Base-by-base conservation (phyloP, 1,140 invertebrate species). In the Saccostrea echinata region DNA sequence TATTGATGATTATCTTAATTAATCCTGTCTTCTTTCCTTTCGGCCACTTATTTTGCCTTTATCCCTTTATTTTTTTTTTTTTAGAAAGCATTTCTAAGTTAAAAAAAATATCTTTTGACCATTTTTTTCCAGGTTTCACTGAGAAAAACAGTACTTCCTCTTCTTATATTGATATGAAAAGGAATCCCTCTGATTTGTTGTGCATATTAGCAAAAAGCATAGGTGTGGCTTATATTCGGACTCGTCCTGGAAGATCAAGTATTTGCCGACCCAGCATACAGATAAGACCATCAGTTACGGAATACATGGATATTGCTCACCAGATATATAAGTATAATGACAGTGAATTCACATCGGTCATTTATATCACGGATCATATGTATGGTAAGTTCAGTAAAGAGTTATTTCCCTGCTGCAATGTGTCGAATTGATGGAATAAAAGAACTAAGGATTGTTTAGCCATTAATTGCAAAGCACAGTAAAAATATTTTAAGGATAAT, bases 301-400 rank as follows among this genome's bases (percentile, higher is more conserved):
- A 84, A 1, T 84, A 84, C 83, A 53, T 84, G 30, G 53, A 84
- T 8, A 84, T 53, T n/a, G 83, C 83, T 27, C 83, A 84, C 18
- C 83, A 84, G 24, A 57, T 84, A 18, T 84, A 27, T 57, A 55
- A 84, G 21, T 57, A 57, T 30, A 55, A 61, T 21, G 83, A 55
- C 16, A 57, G 27, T 3, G 27, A 53, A 21, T 84, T 53, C 27
- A 30, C 11, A 53, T 51, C 43, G 18, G 83, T 84, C 30, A 57
- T 84, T 13, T 61, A 53, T 53, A 33, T 84, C n/a, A 61, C 52
- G 11, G 83, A 84, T 21, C 43, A 53, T 12, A 55, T 57, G 16
- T 53, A 84, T 57, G 83, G 83, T 84, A 51, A 51, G 81, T 21
- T 52, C 24, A 80, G 16, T 30, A 80, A 30, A 13, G 3, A 27